Evolutionary conservation across 2,888 invertebrate genomes (phyloP).

Genomic region (Hylaea fasciaria): DNA sequence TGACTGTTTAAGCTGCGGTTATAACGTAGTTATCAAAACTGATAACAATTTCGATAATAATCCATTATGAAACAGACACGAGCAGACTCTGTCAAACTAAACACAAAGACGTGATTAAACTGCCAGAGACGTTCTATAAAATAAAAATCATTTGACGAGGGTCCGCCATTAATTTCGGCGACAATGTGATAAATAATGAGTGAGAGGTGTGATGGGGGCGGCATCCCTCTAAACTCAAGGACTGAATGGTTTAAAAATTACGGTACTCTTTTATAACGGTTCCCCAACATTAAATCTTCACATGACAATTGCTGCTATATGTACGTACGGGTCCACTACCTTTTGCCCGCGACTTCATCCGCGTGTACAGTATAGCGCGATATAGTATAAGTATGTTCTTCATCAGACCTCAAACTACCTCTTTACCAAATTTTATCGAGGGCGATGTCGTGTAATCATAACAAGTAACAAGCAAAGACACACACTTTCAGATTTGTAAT

Average conservation of each 20-base stretch:
- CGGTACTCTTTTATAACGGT: slow-evolving; percentile 1
- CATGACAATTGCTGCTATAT: no score
- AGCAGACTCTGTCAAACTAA: slow-evolving; percentile 26
- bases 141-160: slow-evolving; percentile 84
- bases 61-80: slow-evolving; percentile 28
- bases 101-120: slow-evolving; percentile 82
- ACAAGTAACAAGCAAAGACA: no score
- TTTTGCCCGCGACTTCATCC: no score
- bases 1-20: not conserved
- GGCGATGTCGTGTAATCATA: no score
- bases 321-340: no score
- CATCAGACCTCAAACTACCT: no score
- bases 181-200: slow-evolving; percentile 85
- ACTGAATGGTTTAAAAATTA: slow-evolving; percentile 13
- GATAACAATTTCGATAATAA: slow-evolving; percentile 29
- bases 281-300: not conserved
- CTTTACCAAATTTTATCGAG: no score
- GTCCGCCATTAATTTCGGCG: slow-evolving; percentile 81
- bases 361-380: no score
- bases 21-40: not conserved
- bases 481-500: no score
- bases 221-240: slow-evolving; percentile 62
- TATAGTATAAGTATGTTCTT: no score
- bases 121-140: slow-evolving; percentile 79
- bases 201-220: slow-evolving; percentile 82